Evolutionary conservation across 2,797 vertebrate species (phyloP), one percentile per base, ranked within the genome.

Genomic region (Liparis tanakae): DNA sequence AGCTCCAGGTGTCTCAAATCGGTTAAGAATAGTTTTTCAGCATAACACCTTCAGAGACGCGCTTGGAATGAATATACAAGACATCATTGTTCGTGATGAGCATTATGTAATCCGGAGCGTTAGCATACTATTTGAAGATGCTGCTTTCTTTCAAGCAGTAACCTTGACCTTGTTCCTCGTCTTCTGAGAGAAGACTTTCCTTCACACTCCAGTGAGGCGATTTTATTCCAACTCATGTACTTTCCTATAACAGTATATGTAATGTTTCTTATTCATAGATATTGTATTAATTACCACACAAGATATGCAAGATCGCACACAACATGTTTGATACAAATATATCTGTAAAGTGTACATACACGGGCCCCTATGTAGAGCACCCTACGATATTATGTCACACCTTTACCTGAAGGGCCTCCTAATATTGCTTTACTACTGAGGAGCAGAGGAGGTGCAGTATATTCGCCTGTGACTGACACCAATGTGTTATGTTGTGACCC

Each of bases 381-480:
- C 15, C 41, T 18, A 33, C 22, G 39, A 57, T 36, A 20, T 51
- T 25, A 50, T n/a, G n/a, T 67, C 4, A 39, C 46, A 12, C n/a
- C n/a, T n/a, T n/a, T n/a, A 30, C 25, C 25, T 30, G 25, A 30
- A 30, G 25, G 25, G 25, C 25, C 25, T 30, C 25, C 25, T 30
- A 41, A 5, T 37, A 61, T 72, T 55, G 39, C n/a, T 36, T 59
- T 39, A 59, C 5, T 41, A 7, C 15, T 34, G 17, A 53, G 9
- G 20, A 51, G 9, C 3, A 33, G 10, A 20, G 17, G 18, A 8
- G 57, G 33, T 30, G 64, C 65, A 4, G 54, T 68, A 67, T 51
- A 68, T 74, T 74, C 62, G 81, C 72, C 76, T 75, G 76, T 74
- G 68, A 81, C 76, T 54, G 81, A 82, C 72, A 1, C 39, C 7